Base-by-base conservation (phyloP, 2,113 vertebrate genomes). In the Gobiocypris rarus region DNA sequence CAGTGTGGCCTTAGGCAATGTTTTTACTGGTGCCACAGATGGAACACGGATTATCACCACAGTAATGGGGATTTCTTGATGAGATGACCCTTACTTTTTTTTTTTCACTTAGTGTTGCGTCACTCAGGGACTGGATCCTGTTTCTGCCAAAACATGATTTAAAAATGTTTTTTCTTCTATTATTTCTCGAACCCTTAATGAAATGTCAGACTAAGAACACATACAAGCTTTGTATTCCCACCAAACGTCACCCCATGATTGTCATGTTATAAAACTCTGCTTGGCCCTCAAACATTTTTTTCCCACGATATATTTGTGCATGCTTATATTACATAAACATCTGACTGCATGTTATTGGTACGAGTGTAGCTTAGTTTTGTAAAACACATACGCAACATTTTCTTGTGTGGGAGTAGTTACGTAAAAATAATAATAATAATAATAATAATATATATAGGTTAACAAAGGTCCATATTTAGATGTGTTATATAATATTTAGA, bases 281-380 rank as follows among this genome's bases (percentile, higher is more conserved):
- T 28, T 79, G 22, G 76, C 76, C 38, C 41, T 15, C 11, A 26
- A 6, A 43, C 9, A 15, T 41, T 34, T n/a, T 34, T 48, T 22
- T 56, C 52, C 7, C 76, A 78, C 26, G n/a, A 59, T 79, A 14
- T 34, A 63, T 63, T 79, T 26, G 76, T 79, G 76, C 34, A 79
- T 45, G 76, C 56, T 79, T 28, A 45, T 45, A 24, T 63, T 61
- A 63, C 56, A 61, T 61, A 38, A 61, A 43, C 76, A 63, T 61
- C 34, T 79, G 38, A 43, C 14, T 26, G 9, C 56, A 79, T 54
- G 52, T 26, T 5, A 26, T 50, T 13, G 11, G 9, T 34, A 56
- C 28, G 38, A 45, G 38, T 26, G 22, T 26, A 63, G 13, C 13
- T 34, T 5, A 6, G 63, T 1, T 14, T 14, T 48, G n/a, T 15